Evolutionary conservation across 2,797 vertebrate genomes (phyloP).

Genomic region (Gallinago nigripennis): DNA sequence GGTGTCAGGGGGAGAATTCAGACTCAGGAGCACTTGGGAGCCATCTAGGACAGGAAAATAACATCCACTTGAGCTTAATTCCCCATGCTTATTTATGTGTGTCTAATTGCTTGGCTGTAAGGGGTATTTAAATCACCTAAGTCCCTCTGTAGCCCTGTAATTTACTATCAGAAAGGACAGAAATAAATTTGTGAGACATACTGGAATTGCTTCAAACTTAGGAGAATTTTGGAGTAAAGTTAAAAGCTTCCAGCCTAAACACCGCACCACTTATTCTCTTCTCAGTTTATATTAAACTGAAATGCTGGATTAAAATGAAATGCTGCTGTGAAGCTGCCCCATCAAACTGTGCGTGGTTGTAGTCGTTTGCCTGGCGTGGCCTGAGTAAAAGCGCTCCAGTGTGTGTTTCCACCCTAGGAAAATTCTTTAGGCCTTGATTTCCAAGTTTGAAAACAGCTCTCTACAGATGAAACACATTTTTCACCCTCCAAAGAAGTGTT

Average conservation of each 20-base stretch:
- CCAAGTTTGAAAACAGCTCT: constrained; percentile 19
- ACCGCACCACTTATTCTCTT: background rate
- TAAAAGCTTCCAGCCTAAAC: background rate
- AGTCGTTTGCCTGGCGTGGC: background rate
- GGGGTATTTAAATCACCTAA: background rate
- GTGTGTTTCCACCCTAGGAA: background rate
- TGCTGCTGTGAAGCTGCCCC: background rate
- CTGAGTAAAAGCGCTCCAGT: background rate
- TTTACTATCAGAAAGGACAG: background rate
- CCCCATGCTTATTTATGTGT: background rate
- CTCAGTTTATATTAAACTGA: background rate
- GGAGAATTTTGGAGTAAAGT: background rate
- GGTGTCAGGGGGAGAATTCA: background rate
- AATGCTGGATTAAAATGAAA: background rate
- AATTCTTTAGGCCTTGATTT: background rate
- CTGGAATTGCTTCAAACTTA: background rate
- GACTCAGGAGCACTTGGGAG: background rate
- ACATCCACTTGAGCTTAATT: background rate
- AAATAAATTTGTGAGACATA: background rate
- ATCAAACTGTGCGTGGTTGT: background rate
- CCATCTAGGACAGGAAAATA: background rate
- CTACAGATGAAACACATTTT: constrained; percentile 19
- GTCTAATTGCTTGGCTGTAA: background rate
- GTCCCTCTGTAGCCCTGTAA: background rate
- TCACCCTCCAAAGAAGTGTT: constrained; percentile 30